Evolutionary conservation across 2,113 vertebrate genomes (phyloP), one percentile per base, ranked within the genome.

Genomic region (Alosa alosa): DNA sequence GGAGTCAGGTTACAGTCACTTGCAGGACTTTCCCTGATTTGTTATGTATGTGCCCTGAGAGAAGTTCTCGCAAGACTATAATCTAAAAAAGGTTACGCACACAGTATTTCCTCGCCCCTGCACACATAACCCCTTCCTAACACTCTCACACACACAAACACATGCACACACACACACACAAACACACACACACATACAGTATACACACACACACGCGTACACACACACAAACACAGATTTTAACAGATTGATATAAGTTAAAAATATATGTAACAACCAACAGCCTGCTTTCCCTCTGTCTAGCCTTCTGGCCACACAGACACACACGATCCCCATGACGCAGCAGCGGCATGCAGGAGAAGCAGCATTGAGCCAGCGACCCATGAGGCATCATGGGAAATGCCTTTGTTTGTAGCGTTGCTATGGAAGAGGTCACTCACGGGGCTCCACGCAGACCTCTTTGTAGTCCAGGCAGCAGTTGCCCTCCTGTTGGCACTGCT

Each of bases 381-480:
- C 7, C 60, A 5, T 4, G 1, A 6, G 60, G 72, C 31, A 39
- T 39, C 31, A 36, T 78, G 72, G 72, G 36, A 15, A 36, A 55
- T 49, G 44, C 22, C 10, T 83, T n/a, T 83, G 82, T 44, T 20
- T 31, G 44, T 75, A 36, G 31, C 75, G 84, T 13, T 15, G 45
- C 60, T 15, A 44, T 44, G 41, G 78, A 20, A 1, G n/a, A 47
- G 39, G 25, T 75, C n/a, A 87, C 86, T 88, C 57, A 91, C 88
- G 50, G 84, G 89, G 88, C 25, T 81, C 39, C 64, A 89, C 13
- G 68, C 88, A 85, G n/a, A 89, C 84, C 82, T 88, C 87, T 81
- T 87, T 13, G 84, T 85, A 90, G 86, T 87, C 89, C 82, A 81
- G 64, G 84, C 89, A 89, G 83, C 90, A 91, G 50, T 18, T 85